Evolutionary conservation across 2,797 vertebrate species (phyloP).

Genomic region (Holocentrus rufus): DNA sequence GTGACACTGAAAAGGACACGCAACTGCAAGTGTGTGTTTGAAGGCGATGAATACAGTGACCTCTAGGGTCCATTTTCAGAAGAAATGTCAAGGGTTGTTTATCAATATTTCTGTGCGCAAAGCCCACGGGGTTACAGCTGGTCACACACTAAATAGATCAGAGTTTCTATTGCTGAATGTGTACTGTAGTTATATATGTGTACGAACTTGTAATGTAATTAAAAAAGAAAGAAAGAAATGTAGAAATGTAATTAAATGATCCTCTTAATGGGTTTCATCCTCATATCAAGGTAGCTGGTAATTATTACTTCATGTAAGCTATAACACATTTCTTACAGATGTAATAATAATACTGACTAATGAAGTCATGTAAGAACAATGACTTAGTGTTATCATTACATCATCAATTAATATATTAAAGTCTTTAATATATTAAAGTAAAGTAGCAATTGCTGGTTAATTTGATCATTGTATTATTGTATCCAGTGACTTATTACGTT

Average conservation of each 20-base stretch:
- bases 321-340: neutral
- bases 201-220: no score
- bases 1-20: slow-evolving; percentile 19
- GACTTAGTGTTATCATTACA: neutral
- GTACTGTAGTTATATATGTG: no score
- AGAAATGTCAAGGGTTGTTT: slow-evolving; percentile 20
- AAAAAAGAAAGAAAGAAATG: no score
- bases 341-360: neutral
- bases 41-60: slow-evolving; percentile 2
- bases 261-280: no score
- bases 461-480: no score
- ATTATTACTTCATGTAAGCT: no score
- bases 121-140: neutral
- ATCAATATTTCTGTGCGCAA: neutral
- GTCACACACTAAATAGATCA: neutral
- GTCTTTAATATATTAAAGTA: no score
- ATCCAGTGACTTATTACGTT: no score
- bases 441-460: no score
- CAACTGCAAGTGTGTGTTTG: slow-evolving; percentile 28
- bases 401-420: neutral
- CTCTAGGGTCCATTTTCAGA: slow-evolving; percentile 7
- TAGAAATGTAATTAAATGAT: no score
- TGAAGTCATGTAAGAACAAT: neutral
- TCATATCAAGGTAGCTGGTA: no score
- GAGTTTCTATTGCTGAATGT: no score